These are phyloP conservation scores for Dallia pectoralis DNA, from an alignment of 2,797 vertebrate genomes.

Conservation along the genomic window DNA sequence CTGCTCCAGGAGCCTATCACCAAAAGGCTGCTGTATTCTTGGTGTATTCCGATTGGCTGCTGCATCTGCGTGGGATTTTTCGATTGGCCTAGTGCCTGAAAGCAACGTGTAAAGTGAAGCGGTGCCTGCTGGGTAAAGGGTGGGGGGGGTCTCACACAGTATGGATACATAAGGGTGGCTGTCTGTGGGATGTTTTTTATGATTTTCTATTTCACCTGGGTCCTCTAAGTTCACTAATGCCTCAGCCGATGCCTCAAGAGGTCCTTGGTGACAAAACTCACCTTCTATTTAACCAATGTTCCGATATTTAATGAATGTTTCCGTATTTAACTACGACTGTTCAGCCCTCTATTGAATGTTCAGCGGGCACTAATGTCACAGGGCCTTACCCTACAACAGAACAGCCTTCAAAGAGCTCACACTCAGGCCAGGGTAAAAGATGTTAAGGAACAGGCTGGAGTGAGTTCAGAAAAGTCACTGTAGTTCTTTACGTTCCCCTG, in stretches of 20 bases:
- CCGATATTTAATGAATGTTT: constrained; percentile 65
- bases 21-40: constrained; percentile 37
- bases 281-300: constrained; percentile 47
- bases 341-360: constrained; percentile 72
- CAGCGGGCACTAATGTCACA: constrained; percentile 32
- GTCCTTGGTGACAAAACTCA: constrained; percentile 52
- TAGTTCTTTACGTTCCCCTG: constrained; percentile 39
- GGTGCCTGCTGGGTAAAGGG: constrained; percentile 66
- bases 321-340: constrained; percentile 60
- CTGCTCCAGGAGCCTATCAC: constrained; percentile 53
- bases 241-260: constrained; percentile 61
- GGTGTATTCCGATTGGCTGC: constrained; percentile 46
- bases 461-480: constrained; percentile 25
- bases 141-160: constrained; percentile 32
- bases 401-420: constrained; percentile 27
- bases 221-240: constrained; percentile 65
- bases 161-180: not conserved
- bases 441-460: constrained; percentile 36
- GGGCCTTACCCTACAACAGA: constrained; percentile 17
- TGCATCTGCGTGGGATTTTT: constrained; percentile 37
- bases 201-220: constrained; percentile 44
- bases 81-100: constrained; percentile 11
- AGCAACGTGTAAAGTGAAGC: constrained; percentile 65
- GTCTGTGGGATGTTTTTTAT: constrained; percentile 34
- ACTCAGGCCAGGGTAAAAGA: constrained; percentile 35